Evolutionary conservation across 2,113 vertebrate species (phyloP), one percentile per base, ranked within the genome.

Genomic region (Nerophis ophidion): DNA sequence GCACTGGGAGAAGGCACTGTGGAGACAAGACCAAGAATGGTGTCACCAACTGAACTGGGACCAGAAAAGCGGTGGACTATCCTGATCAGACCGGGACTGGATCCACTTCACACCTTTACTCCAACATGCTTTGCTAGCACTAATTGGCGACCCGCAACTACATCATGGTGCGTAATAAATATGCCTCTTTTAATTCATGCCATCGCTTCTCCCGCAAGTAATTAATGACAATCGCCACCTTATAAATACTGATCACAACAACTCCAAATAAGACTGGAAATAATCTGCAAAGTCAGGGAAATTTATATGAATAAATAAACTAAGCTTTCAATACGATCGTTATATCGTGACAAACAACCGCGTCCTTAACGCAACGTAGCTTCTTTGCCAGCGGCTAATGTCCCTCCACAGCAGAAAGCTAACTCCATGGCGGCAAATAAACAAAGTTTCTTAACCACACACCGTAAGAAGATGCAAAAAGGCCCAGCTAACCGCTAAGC

Each of bases 1-100:
- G 92, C 91, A 92, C 94, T 96, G 68, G 95, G 95, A 66, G 94
- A 95, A 91, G 93, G 94, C 90, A 93, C 97, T 99, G 85, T 26
- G 60, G 57, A 81, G 65, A 62, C 57, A 45, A 66, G 35, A 66
- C 7, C 11, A 8, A 14, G 4, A 2, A 59, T 2, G 68, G 5
- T 7, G 57, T 46, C 17, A 34, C 11, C 12, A 13, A 48, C n/a
- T 48, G 26, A 48, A 13, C 5, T 50, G n/a, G 15, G 4, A 50
- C 14, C n/a, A 3, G 15, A 16, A 48, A 13, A 16, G 47, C 1
- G 7, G 47, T n/a, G 13, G 4, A 8, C 2, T 19, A 19, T 6
- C 12, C 11, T 48, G 16, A 48, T 14, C 16, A 48, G 15, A 16
- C 12, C 47, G 12, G 7, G 47, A 8, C n/a, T 6, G 12, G 12